A percentile compares a stretch with the other conserved stretches of the same genome.
phyloP scores from a whole-genome alignment of 1,140 invertebrate genomes.

The Drosophila erecta region DNA sequence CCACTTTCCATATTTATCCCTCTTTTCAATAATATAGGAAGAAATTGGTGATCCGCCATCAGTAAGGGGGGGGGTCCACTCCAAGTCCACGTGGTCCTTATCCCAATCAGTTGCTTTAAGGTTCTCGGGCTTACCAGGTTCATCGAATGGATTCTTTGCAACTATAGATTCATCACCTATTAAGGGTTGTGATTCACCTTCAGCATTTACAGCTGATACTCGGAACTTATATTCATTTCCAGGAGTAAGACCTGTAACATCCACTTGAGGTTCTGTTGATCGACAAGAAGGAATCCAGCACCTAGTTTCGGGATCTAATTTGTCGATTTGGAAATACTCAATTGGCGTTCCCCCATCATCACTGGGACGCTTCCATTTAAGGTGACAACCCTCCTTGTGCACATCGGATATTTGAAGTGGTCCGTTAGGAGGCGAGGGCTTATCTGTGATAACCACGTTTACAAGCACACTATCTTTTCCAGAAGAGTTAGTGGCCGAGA shows the following conservation, averaged over 20 bases:
- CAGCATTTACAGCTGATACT: slow-evolving; percentile 97
- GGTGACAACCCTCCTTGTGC: slow-evolving; percentile 96
- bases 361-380: slow-evolving; percentile 97
- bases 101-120: slow-evolving; percentile 98
- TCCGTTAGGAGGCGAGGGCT: slow-evolving; percentile 94
- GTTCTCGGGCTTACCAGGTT: slow-evolving; percentile 96
- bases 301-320: slow-evolving; percentile 96
- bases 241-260: slow-evolving; percentile 94
- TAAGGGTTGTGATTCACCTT: slow-evolving; percentile 98
- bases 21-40: slow-evolving; percentile 95
- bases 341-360: slow-evolving; percentile 95
- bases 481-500: slow-evolving; percentile 93
- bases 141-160: slow-evolving; percentile 98
- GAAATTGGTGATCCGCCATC: slow-evolving; percentile 95
- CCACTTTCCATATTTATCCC: slow-evolving; percentile 97
- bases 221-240: slow-evolving; percentile 97
- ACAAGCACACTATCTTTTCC: slow-evolving; percentile 95
- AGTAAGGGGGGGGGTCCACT: slow-evolving; percentile 92
- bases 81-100: slow-evolving; percentile 96
- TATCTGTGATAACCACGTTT: slow-evolving; percentile 96
- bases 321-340: slow-evolving; percentile 97
- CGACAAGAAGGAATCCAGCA: slow-evolving; percentile 96
- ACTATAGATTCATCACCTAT: slow-evolving; percentile 93
- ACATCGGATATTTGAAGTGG: slow-evolving; percentile 95
- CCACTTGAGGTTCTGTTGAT: slow-evolving; percentile 91